A percentile compares a stretch with the other conserved stretches of the same genome.
Evolutionary conservation across 2,888 invertebrate genomes (phyloP).

Genomic region (Drosophila anomalipes): DNA sequence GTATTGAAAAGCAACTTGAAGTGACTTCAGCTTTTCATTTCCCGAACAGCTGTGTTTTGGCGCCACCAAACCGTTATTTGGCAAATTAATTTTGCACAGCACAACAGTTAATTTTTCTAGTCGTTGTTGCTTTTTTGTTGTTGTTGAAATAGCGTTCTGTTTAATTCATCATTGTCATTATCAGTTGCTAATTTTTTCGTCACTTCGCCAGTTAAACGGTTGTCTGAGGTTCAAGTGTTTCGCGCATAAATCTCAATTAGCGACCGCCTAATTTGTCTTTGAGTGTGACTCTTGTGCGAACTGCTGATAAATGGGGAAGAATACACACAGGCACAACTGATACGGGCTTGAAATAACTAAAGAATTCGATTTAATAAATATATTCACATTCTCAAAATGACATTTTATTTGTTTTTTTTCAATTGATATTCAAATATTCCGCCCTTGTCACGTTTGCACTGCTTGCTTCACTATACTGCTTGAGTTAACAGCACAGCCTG

Average conservation of each 20-base stretch:
- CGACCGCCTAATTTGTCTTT: slow-evolving; percentile 50
- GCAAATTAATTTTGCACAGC: slow-evolving; percentile 30
- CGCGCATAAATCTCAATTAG: slow-evolving; percentile 63
- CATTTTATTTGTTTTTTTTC: slow-evolving; percentile 1
- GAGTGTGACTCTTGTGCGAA: slow-evolving; percentile 24
- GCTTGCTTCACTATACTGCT: slow-evolving; percentile 42
- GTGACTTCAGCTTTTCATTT: slow-evolving; percentile 2
- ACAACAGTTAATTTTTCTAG: slow-evolving; percentile 18
- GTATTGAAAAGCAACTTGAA: background rate
- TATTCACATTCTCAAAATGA: background rate
- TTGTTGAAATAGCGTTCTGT: slow-evolving; percentile 10
- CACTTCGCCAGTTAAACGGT: slow-evolving; percentile 28
- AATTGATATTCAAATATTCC: slow-evolving; percentile 27
- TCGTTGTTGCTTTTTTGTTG: slow-evolving; percentile 12
- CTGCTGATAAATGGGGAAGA: slow-evolving; percentile 6
- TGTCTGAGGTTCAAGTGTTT: slow-evolving; percentile 19
- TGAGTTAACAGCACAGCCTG: slow-evolving; percentile 2
- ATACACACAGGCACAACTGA: slow-evolving; percentile 17
- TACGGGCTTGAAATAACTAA: slow-evolving; percentile 13
- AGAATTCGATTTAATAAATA: slow-evolving; percentile 11
- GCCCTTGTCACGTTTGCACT: slow-evolving; percentile 23
- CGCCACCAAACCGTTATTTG: slow-evolving; percentile 14
- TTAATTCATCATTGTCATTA: slow-evolving; percentile 68
- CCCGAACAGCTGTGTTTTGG: background rate
- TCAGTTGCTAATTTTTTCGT: slow-evolving; percentile 55